A percentile compares a stretch with the other conserved stretches of the same genome.
Evolutionary conservation across 2,797 vertebrate species (phyloP).

Genomic region (Numenius phaeopus): DNA sequence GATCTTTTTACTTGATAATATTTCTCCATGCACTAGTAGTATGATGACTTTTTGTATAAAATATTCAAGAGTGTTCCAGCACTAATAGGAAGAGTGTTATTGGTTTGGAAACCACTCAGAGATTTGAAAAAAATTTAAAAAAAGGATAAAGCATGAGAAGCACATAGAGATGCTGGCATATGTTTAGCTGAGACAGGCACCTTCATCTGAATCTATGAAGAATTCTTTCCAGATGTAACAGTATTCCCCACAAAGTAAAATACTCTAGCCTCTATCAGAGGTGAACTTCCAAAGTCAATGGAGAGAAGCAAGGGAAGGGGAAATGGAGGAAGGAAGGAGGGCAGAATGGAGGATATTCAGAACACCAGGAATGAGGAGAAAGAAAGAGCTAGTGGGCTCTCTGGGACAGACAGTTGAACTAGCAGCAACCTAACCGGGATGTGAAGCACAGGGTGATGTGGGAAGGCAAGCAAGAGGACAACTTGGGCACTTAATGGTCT

Average conservation of each 20-base stretch:
- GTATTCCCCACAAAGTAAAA: not conserved
- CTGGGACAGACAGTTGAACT: not conserved
- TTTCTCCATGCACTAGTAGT: not conserved
- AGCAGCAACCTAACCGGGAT: not conserved
- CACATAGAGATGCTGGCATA: not conserved
- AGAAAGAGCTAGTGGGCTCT: not conserved
- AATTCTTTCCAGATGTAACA: not conserved
- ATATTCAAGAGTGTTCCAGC: not conserved
- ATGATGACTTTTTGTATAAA: not conserved
- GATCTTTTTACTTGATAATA: not conserved
- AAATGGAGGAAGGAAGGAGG: not conserved
- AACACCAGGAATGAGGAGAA: not conserved
- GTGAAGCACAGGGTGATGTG: rapidly evolving
- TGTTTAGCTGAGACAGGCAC: not conserved
- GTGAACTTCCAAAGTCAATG: not conserved
- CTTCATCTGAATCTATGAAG: not conserved
- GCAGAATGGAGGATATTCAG: not conserved
- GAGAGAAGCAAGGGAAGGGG: not conserved
- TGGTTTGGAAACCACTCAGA: not conserved
- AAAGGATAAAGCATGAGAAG: rapidly evolving
- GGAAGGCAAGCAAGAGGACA: not conserved
- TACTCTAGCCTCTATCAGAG: not conserved
- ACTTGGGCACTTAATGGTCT: not conserved
- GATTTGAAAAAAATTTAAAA: not conserved
- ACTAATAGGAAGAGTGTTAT: not conserved